Evolutionary conservation across 2,113 vertebrate species (phyloP).

Genomic region (Hippolais icterina): DNA sequence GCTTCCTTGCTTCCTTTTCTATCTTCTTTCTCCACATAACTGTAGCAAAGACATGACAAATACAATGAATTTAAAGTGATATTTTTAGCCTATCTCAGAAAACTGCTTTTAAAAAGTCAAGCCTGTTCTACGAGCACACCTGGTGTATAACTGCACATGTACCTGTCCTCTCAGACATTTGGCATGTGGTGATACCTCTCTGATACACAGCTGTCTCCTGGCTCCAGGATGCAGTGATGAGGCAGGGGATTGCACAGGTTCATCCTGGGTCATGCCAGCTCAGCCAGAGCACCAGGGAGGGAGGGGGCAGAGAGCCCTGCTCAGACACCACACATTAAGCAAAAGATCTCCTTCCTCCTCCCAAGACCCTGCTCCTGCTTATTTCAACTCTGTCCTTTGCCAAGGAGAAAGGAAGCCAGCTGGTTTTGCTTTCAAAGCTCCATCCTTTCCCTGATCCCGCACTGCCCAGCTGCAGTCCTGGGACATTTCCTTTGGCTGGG

Average conservation of each 20-base stretch:
- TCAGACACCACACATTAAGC: background rate
- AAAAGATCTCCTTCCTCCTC: background rate
- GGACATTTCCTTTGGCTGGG: slow-evolving; percentile 57
- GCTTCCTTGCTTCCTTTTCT: background rate
- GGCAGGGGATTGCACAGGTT: background rate
- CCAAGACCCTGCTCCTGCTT: background rate
- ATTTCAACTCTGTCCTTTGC: background rate
- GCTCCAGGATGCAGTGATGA: background rate
- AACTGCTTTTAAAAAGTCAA: background rate
- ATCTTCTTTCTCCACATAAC: background rate
- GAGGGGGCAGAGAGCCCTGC: background rate
- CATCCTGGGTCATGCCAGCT: background rate
- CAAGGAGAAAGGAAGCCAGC: background rate
- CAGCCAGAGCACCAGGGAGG: background rate
- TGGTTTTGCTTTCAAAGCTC: background rate
- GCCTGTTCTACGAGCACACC: background rate
- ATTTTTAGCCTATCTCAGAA: background rate
- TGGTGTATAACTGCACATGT: background rate
- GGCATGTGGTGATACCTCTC: background rate
- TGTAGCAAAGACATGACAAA: background rate
- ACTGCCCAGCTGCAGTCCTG: background rate
- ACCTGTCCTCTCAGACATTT: background rate
- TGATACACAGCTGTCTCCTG: background rate
- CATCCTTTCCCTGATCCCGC: background rate
- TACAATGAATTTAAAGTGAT: background rate